A percentile compares a stretch with the other conserved stretches of the same genome.
Conservation (phyloP, 2,888 invertebrate species). For the Ophion obscuratus region DNA sequence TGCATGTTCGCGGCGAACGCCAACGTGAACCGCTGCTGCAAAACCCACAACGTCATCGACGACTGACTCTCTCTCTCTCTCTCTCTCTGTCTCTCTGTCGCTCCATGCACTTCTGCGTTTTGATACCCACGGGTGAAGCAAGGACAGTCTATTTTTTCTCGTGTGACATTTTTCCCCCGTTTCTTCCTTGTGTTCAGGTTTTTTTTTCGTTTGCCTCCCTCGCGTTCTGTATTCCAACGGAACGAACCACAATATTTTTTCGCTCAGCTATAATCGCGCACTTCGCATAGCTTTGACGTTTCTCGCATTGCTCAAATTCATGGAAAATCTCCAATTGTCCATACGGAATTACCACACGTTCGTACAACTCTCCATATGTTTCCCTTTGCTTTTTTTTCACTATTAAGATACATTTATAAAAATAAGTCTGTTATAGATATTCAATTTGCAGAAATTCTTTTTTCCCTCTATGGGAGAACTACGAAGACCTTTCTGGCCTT, state of each 20-base stretch:
- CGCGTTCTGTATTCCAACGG: conserved; percentile 12
- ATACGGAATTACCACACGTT: too few relatives aligned
- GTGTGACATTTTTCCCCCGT: conserved; percentile 15
- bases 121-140: conserved; percentile 53
- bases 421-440: too few relatives aligned
- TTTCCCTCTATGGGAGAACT: too few relatives aligned
- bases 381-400: too few relatives aligned
- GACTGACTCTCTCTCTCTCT: conserved; percentile 24
- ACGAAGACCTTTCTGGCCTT: too few relatives aligned
- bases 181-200: neutral
- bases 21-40: conserved; percentile 48
- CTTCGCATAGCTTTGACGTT: conserved; percentile 9
- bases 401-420: too few relatives aligned
- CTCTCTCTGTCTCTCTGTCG: neutral
- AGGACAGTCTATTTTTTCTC: conserved; percentile 56
- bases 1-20: conserved; percentile 46
- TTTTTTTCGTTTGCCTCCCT: conserved; percentile 13
- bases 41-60: conserved; percentile 17
- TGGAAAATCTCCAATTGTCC: neutral
- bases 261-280: neutral
- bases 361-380: too few relatives aligned
- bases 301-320: neutral
- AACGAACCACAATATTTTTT: conserved; percentile 27
- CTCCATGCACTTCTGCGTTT: conserved; percentile 37
- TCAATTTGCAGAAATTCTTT: too few relatives aligned